Base-by-base conservation (phyloP, 1,140 invertebrate genomes). In the Hylyphantes graminicola region DNA sequence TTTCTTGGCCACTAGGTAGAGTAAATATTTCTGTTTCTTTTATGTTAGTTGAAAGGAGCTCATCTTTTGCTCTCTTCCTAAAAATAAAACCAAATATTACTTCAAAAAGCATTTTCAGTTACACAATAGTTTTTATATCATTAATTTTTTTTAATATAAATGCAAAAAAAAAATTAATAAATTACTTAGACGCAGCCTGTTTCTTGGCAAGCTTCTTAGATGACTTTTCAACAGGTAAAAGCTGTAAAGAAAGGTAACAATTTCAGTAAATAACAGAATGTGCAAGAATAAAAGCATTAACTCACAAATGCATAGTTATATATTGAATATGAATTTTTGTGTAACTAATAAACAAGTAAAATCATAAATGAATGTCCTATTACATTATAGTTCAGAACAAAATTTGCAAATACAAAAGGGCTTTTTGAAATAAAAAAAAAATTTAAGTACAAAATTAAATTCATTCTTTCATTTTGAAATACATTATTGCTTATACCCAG, bases 161-260 rank as follows among this genome's bases (percentile, higher is more conserved):
- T 17, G 17, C 75, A 4, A 54, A 19, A 83, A 59, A 61, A 74
- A n/a, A 2, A 83, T 85, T 55, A 21, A n/a, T 48, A 67, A 87
- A 87, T 90, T 89, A 91, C 89, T 93, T 91, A 86, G 94, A 93
- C 87, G 92, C 88, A 83, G 92, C 92, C 88, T 94, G 91, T 88
- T 95, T 93, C 87, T 94, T 94, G 88, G 93, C 93, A 3, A 98
- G 90, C 89, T 94, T 95, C 85, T 94, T 94, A 80, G 95, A 94
- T 85, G 93, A 92, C 89, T 94, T 95, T 91, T 98, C 96, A 89
- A 98, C 95, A 1, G 96, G 96, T 53, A 96, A 89, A 88, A 95
- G 88, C 88, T 89, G 75, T 55, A 85, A 82, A 67, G n/a, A n/a
- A n/a, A 72, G 54, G 68, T 51, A 68, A 1, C 72, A 7, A 68